Conservation (phyloP, 1,140 invertebrate genomes). For the Mamestra configurata region DNA sequence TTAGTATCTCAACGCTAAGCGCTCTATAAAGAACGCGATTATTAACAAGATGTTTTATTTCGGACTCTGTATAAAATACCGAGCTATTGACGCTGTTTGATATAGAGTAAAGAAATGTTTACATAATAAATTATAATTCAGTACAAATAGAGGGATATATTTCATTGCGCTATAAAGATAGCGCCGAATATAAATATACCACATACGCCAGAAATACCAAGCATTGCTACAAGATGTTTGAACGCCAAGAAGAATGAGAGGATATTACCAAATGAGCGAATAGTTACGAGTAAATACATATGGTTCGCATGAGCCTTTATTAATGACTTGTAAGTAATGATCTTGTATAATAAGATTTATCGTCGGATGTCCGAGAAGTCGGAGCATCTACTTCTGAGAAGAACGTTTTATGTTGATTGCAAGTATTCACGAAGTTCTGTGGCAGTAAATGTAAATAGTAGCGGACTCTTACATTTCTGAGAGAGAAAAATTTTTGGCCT, state of each 20-base stretch:
- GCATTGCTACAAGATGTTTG: not conserved
- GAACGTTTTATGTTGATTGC: not conserved
- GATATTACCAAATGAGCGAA: not conserved
- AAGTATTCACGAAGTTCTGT: not conserved
- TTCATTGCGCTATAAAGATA: slow-evolving; percentile 80
- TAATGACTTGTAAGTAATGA: slow-evolving; percentile 36
- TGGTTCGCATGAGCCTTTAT: slow-evolving; percentile 17
- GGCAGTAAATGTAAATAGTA: not conserved
- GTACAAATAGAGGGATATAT: slow-evolving; percentile 82
- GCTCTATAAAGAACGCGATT: slow-evolving; percentile 43
- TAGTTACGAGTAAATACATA: slow-evolving; percentile 35
- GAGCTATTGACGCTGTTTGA: slow-evolving; percentile 13
- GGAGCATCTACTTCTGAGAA: not conserved
- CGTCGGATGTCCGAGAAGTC: slow-evolving; percentile 28
- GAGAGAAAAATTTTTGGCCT: too few relatives aligned
- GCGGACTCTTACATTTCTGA: too few relatives aligned
- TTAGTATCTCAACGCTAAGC: slow-evolving; percentile 37
- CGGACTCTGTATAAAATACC: slow-evolving; percentile 31
- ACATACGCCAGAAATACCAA: not conserved
- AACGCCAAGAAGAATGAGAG: not conserved
- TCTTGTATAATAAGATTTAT: slow-evolving; percentile 29
- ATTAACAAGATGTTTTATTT: slow-evolving; percentile 45
- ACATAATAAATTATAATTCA: slow-evolving; percentile 83
- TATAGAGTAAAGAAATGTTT: slow-evolving; percentile 66
- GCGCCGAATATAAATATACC: slow-evolving; percentile 44